Evolutionary conservation across 2,888 invertebrate genomes (phyloP).

Genomic region (Tetragonisca angustula): DNA sequence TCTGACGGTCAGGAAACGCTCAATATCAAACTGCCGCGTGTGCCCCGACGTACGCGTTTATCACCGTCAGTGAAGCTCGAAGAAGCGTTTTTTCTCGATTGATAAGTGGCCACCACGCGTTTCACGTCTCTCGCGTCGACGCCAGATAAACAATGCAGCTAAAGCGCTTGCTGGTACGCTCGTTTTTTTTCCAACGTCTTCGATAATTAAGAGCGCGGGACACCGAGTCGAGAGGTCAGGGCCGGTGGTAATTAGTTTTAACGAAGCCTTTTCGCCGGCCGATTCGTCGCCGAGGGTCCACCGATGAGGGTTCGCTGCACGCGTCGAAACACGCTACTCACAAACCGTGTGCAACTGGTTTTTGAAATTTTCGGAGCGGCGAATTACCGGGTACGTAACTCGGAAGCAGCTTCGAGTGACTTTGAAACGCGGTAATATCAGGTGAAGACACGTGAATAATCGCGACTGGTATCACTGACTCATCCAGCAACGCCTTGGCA

Average conservation of each 20-base stretch:
- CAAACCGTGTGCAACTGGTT: slow-evolving; percentile 9
- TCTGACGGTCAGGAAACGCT: slow-evolving; percentile 58
- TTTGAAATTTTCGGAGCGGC: not conserved
- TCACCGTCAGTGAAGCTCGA: slow-evolving; percentile 37
- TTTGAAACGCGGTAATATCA: slow-evolving; percentile 3
- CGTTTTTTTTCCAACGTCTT: slow-evolving; percentile 24
- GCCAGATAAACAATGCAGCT: slow-evolving; percentile 22
- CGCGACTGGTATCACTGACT: slow-evolving; percentile 38
- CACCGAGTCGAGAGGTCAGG: slow-evolving; percentile 26
- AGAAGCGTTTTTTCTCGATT: slow-evolving; percentile 41
- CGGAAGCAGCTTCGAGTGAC: not conserved
- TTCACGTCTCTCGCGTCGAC: slow-evolving; percentile 9
- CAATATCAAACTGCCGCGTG: slow-evolving; percentile 56
- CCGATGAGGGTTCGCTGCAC: not conserved
- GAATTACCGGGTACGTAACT: not conserved
- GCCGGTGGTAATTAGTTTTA: slow-evolving; percentile 34
- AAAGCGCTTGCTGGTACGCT: not conserved
- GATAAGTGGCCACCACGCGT: slow-evolving; percentile 48
- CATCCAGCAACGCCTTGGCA: slow-evolving; percentile 16
- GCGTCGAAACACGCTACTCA: not conserved
- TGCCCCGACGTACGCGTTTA: slow-evolving; percentile 58
- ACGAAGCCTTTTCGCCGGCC: not conserved
- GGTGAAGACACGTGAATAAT: slow-evolving; percentile 44
- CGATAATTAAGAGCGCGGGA: slow-evolving; percentile 39
- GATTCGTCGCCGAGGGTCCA: not conserved